phyloP scores from a whole-genome alignment of 2,113 vertebrate species.

The Micromys minutus region DNA sequence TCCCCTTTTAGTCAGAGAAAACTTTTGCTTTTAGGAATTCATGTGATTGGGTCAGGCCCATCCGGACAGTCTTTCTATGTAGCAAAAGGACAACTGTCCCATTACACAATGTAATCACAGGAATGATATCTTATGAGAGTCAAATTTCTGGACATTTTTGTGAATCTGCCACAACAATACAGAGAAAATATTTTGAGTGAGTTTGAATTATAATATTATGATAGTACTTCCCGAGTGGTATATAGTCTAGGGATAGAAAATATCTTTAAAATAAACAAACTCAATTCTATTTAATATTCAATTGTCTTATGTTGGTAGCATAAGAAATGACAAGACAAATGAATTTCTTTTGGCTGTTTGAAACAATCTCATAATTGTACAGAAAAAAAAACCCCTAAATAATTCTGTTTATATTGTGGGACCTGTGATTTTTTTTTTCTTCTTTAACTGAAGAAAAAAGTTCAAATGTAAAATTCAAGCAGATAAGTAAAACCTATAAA shows the following conservation, averaged over 20 bases:
- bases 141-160: not conserved
- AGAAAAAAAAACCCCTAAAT: not conserved
- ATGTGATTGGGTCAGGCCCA: not conserved
- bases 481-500: not conserved
- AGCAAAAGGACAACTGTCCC: not conserved
- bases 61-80: not conserved
- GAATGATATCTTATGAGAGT: not conserved
- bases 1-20: not conserved
- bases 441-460: not conserved
- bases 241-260: not conserved
- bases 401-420: not conserved
- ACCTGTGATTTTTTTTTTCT: constrained; percentile 15
- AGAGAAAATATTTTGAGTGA: not conserved
- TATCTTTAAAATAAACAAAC: not conserved
- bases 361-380: not conserved
- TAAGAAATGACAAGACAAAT: not conserved
- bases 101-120: not conserved
- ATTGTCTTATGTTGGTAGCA: not conserved
- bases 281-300: not conserved
- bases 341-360: not conserved
- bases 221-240: not conserved
- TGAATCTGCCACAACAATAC: not conserved
- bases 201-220: not conserved
- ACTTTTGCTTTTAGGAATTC: not conserved
- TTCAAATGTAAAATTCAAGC: not conserved